A percentile compares a stretch with the other conserved stretches of the same genome.
These are phyloP conservation scores for Leptoteleia sp. DNA, from an alignment of 1,140 invertebrate genomes.

Conservation along the genomic window DNA sequence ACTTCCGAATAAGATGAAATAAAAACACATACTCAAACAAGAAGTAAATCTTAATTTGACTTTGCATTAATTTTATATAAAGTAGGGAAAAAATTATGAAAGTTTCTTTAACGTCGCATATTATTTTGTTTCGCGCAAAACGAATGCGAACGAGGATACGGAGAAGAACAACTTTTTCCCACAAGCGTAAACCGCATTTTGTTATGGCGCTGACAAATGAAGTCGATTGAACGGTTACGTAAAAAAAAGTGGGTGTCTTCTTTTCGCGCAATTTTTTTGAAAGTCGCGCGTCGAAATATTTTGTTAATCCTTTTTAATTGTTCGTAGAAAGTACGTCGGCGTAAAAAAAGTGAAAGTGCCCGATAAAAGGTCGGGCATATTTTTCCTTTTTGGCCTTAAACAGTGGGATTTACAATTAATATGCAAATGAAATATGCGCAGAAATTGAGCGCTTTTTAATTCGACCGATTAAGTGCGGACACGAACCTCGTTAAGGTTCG, in stretches of 20 bases:
- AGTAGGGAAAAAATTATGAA: too few relatives aligned
- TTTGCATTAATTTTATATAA: too few relatives aligned
- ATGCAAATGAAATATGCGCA: slow-evolving; percentile 9
- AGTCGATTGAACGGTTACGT: slow-evolving; percentile 16
- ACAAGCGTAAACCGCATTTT: too few relatives aligned
- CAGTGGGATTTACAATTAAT: slow-evolving; percentile 10
- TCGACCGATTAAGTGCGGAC: slow-evolving; percentile 1
- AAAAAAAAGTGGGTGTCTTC: slow-evolving; percentile 29
- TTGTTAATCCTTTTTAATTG: slow-evolving; percentile 54
- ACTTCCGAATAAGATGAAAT: too few relatives aligned
- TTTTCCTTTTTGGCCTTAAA: slow-evolving; percentile 11
- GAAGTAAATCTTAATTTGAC: too few relatives aligned
- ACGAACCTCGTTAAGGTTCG: background rate
- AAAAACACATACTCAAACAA: too few relatives aligned
- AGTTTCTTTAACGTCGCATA: too few relatives aligned
- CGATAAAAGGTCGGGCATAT: slow-evolving; percentile 25
- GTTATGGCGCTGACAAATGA: too few relatives aligned
- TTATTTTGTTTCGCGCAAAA: too few relatives aligned
- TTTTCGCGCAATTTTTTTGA: slow-evolving; percentile 38
- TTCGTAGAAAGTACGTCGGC: slow-evolving; percentile 38
- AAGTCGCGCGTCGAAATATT: slow-evolving; percentile 37
- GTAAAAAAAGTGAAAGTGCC: slow-evolving; percentile 51
- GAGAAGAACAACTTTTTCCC: too few relatives aligned
- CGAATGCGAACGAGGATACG: too few relatives aligned
- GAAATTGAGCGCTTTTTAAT: slow-evolving; percentile 8